These are phyloP conservation scores for Erinaceus europaeus DNA, from an alignment of 2,113 vertebrate species.

Conservation along the genomic window DNA sequence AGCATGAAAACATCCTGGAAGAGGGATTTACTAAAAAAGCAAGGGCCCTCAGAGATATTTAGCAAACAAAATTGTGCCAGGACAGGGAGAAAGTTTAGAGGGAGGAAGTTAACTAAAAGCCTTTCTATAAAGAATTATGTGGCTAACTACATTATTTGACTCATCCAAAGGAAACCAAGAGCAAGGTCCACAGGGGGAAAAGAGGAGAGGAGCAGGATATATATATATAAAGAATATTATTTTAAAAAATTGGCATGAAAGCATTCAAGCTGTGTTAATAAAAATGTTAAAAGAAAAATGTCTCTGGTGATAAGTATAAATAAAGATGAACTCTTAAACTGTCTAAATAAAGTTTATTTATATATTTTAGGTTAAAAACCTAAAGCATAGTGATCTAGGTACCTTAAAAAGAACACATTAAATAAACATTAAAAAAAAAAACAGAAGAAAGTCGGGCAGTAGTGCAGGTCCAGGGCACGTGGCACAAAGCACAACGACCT, in stretches of 20 bases:
- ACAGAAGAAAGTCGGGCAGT: background rate
- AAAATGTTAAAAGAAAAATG: slow-evolving; percentile 29
- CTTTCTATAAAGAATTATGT: background rate
- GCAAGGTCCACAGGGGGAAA: background rate
- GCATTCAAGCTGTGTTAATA: slow-evolving; percentile 1
- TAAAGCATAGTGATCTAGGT: slow-evolving; percentile 39
- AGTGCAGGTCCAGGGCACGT: too few species aligned
- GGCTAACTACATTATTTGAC: background rate
- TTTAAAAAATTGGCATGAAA: slow-evolving; percentile 27
- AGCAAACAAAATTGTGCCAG: background rate
- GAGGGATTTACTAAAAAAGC: background rate
- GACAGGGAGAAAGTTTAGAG: background rate
- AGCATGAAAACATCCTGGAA: background rate
- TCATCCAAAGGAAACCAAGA: slow-evolving; percentile 29
- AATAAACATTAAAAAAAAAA: slow-evolving; percentile 38
- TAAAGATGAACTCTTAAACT: slow-evolving; percentile 1
- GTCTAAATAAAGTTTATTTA: slow-evolving; percentile 49
- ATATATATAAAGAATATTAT: background rate
- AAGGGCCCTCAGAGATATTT: background rate
- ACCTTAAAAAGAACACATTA: slow-evolving; percentile 32
- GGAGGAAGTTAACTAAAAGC: background rate
- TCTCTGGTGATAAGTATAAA: slow-evolving; percentile 61
- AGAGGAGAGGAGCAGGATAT: background rate
- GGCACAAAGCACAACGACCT: too few species aligned
- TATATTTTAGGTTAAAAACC: slow-evolving; percentile 24